These are phyloP conservation scores for Tholera decimalis DNA, from an alignment of 2,888 invertebrate species.

Conservation along the genomic window DNA sequence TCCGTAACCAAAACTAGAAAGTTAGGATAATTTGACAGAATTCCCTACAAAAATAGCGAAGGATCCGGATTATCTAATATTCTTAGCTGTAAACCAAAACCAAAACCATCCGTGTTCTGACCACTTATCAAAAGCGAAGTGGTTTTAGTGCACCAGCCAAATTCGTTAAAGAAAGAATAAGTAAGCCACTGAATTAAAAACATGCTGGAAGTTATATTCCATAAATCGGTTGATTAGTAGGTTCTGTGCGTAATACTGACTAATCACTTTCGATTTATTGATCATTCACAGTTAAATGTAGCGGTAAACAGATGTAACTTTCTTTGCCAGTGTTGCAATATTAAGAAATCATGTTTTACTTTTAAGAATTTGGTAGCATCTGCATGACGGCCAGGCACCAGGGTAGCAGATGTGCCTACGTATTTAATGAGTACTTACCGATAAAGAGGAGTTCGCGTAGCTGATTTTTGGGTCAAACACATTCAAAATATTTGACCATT, in stretches of 20 bases:
- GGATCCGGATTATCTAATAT: not conserved
- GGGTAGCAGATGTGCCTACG: conserved; percentile 3
- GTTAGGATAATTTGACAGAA: not conserved
- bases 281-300: conserved; percentile 26
- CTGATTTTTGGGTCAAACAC: no score
- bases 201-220: not conserved
- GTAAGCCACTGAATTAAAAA: not conserved
- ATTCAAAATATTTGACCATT: no score
- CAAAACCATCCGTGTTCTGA: not conserved
- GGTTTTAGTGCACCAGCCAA: not conserved
- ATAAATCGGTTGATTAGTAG: conserved; percentile 16
- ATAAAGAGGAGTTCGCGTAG: no score
- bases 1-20: no score
- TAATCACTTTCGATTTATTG: conserved; percentile 32
- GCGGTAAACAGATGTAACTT: conserved; percentile 22
- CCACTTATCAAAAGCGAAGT: no score
- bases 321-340: conserved; percentile 42
- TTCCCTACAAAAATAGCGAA: not conserved
- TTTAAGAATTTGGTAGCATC: conserved; percentile 29
- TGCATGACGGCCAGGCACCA: conserved; percentile 16
- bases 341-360: conserved; percentile 21
- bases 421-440: no score
- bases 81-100: no score
- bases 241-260: not conserved
- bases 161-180: conserved; percentile 1